phyloP scores from a whole-genome alignment of 1,140 invertebrate species.

The Asobara japonica region DNA sequence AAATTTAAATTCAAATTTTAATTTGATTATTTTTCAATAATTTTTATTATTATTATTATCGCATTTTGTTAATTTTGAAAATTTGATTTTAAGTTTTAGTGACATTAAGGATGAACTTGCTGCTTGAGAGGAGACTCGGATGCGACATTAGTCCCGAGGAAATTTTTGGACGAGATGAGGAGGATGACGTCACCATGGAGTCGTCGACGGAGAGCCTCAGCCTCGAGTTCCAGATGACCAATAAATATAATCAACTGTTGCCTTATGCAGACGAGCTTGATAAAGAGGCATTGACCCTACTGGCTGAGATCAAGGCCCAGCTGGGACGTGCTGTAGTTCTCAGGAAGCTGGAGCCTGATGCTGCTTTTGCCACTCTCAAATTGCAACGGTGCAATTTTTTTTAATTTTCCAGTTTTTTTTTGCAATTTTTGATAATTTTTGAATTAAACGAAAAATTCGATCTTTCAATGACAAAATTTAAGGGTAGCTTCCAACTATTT shows the following conservation, averaged over 20 bases:
- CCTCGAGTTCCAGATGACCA: constrained; percentile 70
- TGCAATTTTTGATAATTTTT: background rate
- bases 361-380: constrained; percentile 71
- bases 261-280: constrained; percentile 75
- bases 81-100: background rate
- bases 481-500: no score
- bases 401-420: constrained; percentile 28
- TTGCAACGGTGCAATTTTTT: constrained; percentile 69
- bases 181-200: constrained; percentile 39
- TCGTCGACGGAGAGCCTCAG: constrained; percentile 45
- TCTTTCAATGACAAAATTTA: no score
- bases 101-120: background rate
- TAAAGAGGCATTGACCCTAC: constrained; percentile 70
- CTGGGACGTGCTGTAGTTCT: constrained; percentile 74
- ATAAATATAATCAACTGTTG: constrained; percentile 73
- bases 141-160: constrained; percentile 28
- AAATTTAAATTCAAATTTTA: no score
- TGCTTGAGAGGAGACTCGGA: background rate
- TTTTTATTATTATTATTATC: no score
- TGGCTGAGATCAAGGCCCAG: constrained; percentile 76
- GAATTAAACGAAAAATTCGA: no score
- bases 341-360: constrained; percentile 75
- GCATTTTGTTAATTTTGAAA: background rate
- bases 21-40: no score
- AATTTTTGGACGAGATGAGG: constrained; percentile 13